Evolutionary conservation across 2,113 vertebrate genomes (phyloP).

Genomic region (Periophthalmodon schlosseri): DNA sequence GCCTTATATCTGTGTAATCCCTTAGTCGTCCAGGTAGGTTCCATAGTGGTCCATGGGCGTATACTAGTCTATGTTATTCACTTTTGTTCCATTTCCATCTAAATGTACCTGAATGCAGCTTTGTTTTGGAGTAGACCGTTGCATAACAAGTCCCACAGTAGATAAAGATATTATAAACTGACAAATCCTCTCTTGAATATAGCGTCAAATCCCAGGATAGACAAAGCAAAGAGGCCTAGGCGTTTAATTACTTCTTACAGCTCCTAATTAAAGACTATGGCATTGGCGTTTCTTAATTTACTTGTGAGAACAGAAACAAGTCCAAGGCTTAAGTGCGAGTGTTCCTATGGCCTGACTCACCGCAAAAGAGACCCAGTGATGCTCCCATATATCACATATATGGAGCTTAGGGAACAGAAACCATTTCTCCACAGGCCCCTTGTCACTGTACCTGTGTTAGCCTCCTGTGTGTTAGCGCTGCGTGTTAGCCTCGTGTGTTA

Average conservation of each 20-base stretch:
- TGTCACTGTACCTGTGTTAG: slow-evolving; percentile 14
- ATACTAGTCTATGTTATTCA: too few relatives aligned
- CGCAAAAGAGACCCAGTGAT: slow-evolving; percentile 13
- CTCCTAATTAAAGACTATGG: background rate
- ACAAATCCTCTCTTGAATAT: background rate
- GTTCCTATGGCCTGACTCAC: slow-evolving; percentile 2
- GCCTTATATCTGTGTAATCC: too few relatives aligned
- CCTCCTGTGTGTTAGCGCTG: background rate
- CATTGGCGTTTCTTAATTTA: background rate
- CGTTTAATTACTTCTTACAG: slow-evolving; percentile 11
- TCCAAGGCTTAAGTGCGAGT: background rate
- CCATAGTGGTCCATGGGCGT: too few relatives aligned
- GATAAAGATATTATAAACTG: background rate
- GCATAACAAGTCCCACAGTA: background rate
- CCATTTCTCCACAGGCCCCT: slow-evolving; percentile 6
- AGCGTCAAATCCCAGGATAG: slow-evolving; percentile 6
- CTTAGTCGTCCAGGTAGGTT: too few relatives aligned
- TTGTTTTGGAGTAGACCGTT: background rate
- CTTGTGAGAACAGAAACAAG: background rate
- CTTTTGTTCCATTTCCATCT: slow-evolving; percentile 4
- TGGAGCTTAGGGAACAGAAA: background rate
- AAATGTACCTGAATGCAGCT: slow-evolving; percentile 6
- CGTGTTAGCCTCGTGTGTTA: too few relatives aligned
- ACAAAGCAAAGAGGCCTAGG: background rate
- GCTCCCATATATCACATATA: slow-evolving; percentile 25